Base-by-base conservation (phyloP, 53 echinoderm and acorn worm genomes). In the Patiria pectinifera region DNA sequence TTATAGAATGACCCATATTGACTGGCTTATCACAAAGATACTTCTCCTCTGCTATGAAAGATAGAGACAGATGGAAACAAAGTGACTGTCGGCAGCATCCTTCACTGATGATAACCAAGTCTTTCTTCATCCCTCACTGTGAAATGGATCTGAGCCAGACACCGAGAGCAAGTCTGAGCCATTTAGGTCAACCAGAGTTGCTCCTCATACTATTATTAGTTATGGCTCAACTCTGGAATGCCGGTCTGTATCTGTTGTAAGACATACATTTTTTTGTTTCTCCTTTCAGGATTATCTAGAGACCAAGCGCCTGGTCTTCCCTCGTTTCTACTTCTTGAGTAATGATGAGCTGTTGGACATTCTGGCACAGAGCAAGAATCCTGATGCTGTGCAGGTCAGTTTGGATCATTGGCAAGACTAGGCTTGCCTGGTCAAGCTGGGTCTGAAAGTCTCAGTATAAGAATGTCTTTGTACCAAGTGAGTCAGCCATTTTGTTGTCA, bases 331-430 rank as follows among this genome's bases (percentile, higher is more conserved):
- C 93, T 99, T 99, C 86, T 94, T 99, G 63, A 99, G 99, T 89
- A 99, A 99, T 79, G 99, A 99, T 95, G 99, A 99, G 80, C 92
- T 99, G 21, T 77, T 99, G 93, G 99, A 99, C 82, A 99, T 99
- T 59, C 87, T 99, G 81, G 97, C 99, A 23, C 99, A 99, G 91
- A 99, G 97, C 94, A 99, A 96, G 93, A 99, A 99, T 76, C 99
- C 99, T 59, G 99, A 99, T 91, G 99, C 99, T 48, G 99, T 99
- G 21, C 99, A 99, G 99, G 99, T 97, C 80, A 70, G 92, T 82
- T 2, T 13, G 15, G 24, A 69, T 19, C 45, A 78, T 10, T n/a
- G 22, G 24, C 24, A 74, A 69, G 69, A 12, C 77, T 53, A 53
- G 53, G 8, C 53, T n/a, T 71, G 71, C 23, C 21, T 71, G 71